Base-by-base conservation (phyloP, 2,888 invertebrate genomes). In the Eilema sororculum region DNA sequence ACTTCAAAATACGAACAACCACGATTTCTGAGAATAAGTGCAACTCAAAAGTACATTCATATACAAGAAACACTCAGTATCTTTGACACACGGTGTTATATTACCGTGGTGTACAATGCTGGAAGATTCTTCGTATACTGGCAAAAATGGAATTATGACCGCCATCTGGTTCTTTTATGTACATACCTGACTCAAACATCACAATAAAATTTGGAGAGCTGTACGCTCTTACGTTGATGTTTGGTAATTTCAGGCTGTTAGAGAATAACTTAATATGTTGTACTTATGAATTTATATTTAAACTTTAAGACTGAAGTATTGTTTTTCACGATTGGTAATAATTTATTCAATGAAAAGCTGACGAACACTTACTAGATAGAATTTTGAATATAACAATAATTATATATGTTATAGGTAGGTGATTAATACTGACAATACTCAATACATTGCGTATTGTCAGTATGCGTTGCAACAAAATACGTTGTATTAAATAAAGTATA, bases 171-270 rank as follows among this genome's bases (percentile, higher is more conserved):
- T 24, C 25, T 13, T 58, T 58, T 25, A 58, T 58, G 58, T 25
- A 58, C 25, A 58, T 25, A 25, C 25, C 58, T 13, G 16, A 13
- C 13, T 25, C 58, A 25, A 24, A 16, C 58, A 24, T 58, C 52
- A 52, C 52, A 52, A 52, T 52, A 52, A 52, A 52, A n/a, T 52
- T 52, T 52, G 2, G 52, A 52, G n/a, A 52, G n/a, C 52, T n/a
- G 52, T 52, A 52, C 52, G 52, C n/a, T n/a, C n/a, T 52, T 52
- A 52, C 52, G 52, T 52, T 52, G 52, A 52, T 52, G 52, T 52
- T 52, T 52, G 52, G n/a, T 52, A 52, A 52, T 52, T 52, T 3
- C 9, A n/a, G n/a, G 3, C n/a, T n/a, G n/a, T 52, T 52, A 52
- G n/a, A n/a, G n/a, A n/a, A n/a, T n/a, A n/a, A n/a, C n/a, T n/a